Conservation (phyloP, 2,113 vertebrate genomes). For the Tinamus guttatus region DNA sequence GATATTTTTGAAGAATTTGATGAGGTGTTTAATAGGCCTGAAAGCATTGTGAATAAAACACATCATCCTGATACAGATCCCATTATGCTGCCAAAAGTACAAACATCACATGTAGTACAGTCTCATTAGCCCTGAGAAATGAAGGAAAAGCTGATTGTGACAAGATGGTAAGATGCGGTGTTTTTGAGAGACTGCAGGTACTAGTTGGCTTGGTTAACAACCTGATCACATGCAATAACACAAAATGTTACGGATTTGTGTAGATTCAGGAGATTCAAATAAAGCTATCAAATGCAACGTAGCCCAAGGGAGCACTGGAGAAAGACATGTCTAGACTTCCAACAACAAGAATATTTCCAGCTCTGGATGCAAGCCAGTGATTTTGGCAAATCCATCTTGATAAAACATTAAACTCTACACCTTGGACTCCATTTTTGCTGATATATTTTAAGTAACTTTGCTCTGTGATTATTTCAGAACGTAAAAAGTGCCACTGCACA, state of each 20-base stretch:
- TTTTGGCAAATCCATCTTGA: neutral
- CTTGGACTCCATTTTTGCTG: neutral
- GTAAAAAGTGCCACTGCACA: neutral
- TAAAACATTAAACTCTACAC: conserved; percentile 4
- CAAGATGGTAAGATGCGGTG: conserved; percentile 39
- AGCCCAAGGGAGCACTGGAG: neutral
- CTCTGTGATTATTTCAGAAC: neutral
- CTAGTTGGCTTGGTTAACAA: conserved; percentile 16
- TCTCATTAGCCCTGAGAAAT: conserved; percentile 57
- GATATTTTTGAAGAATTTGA: conserved; percentile 67
- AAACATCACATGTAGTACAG: conserved; percentile 33
- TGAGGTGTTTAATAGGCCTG: conserved; percentile 72
- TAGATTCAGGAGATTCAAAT: conserved; percentile 31
- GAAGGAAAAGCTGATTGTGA: conserved; percentile 46
- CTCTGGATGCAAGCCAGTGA: neutral
- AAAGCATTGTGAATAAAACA: conserved; percentile 68
- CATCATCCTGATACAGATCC: conserved; percentile 66
- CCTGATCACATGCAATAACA: neutral
- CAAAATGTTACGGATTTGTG: neutral
- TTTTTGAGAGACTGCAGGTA: neutral
- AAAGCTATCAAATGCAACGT: conserved; percentile 27
- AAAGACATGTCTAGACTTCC: conserved; percentile 42
- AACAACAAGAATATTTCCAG: conserved; percentile 39
- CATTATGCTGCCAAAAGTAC: conserved; percentile 57
- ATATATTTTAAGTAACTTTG: neutral